Evolutionary conservation across 2,113 vertebrate species (phyloP), one percentile per base, ranked within the genome.

Genomic region (Lophochroa leadbeateri): DNA sequence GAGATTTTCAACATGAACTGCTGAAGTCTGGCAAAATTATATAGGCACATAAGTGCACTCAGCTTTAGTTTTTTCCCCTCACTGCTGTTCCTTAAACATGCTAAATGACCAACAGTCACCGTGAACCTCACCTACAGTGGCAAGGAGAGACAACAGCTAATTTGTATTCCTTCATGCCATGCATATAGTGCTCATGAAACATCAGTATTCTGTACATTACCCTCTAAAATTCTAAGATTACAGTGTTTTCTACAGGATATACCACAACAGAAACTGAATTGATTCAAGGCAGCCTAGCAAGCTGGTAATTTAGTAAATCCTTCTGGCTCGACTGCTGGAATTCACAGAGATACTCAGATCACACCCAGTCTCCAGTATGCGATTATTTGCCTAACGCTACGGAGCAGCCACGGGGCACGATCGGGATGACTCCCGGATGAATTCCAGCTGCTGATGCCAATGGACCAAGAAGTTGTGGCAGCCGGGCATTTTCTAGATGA

Each of bases 281-380:
- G 50, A 78, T n/a, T 15, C 43, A 12, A 33, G 25, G 10, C 24
- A 89, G 21, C 55, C 31, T 13, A 46, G 33, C 3, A 25, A 84
- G 20, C 11, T 8, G 25, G 33, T 23, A 4, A 20, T 70, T 69
- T 31, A 70, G 52, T 13, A 23, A 61, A 70, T 1, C 27, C 24
- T 71, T 27, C 39, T 17, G 39, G 12, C 70, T 79, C 3, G 1
- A 19, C 35, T 24, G 18, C 50, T 29, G 6, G 7, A 39, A 63
- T 20, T 41, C 50, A 69, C 29, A 20, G 12, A 52, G 57, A 67
- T 1, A 28, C n/a, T 60, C 50, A 0, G 14, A 39, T 39, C 49
- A 21, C 64, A 31, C n/a, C 7, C 46, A 4, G 3, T 1, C 60
- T 15, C 55, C 55, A 24, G 43, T 0, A 4, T 0, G 4, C 2